Conservation (phyloP, 1,140 invertebrate genomes). For the Zaprionus ghesquierei region DNA sequence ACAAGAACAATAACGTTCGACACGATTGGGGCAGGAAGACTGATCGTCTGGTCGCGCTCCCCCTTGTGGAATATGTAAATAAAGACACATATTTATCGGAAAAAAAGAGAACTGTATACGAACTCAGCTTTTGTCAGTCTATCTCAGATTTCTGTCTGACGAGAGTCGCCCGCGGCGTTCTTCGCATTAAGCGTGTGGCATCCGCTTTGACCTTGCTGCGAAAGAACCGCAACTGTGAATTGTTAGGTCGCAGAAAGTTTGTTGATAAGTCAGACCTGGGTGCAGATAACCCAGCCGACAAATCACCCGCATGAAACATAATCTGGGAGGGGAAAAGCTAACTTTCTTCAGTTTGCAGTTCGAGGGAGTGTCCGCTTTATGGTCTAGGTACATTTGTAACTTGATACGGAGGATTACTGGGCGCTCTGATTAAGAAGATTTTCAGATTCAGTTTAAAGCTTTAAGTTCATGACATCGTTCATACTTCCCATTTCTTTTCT, state of each 20-base stretch:
- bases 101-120: constrained; percentile 1
- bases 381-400: constrained; percentile 2
- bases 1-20: constrained; percentile 45
- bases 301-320: constrained; percentile 55
- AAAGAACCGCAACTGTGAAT: neutral
- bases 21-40: constrained; percentile 29
- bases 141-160: constrained; percentile 30
- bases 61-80: constrained; percentile 30
- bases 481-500: neutral
- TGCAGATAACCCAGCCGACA: constrained; percentile 11
- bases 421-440: neutral
- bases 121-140: neutral
- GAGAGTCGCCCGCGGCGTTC: constrained; percentile 22
- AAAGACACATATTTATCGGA: constrained; percentile 2
- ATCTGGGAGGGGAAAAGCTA: constrained; percentile 22
- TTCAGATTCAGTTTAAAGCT: neutral
- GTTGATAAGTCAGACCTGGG: constrained; percentile 17
- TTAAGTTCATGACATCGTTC: neutral
- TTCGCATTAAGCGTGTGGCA: constrained; percentile 27
- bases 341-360: neutral
- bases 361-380: constrained; percentile 28
- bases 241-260: constrained; percentile 66
- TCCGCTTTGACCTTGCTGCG: constrained; percentile 42
- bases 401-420: constrained; percentile 5
- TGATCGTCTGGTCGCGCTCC: constrained; percentile 3